These are phyloP conservation scores for Pogonomyrmex barbatus DNA, from an alignment of 1,140 invertebrate genomes.

Conservation along the genomic window DNA sequence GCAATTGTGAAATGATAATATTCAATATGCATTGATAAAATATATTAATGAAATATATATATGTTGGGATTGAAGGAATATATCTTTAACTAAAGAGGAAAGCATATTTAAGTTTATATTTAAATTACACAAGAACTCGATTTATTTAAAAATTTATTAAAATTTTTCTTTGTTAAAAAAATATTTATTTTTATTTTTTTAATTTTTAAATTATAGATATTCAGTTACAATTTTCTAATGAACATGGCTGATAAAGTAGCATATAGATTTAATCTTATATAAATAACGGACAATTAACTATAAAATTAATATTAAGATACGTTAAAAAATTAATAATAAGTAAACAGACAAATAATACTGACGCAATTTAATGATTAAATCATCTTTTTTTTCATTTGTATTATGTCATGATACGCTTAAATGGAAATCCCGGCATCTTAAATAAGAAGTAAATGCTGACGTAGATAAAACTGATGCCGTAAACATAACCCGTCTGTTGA, in stretches of 20 bases:
- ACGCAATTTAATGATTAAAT: not conserved
- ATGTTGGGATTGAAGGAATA: not conserved
- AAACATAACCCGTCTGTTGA: conserved; percentile 9
- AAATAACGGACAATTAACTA: not conserved
- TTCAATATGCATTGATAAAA: not conserved
- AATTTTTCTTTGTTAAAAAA: not conserved
- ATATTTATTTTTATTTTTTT: not conserved
- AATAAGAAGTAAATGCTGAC: conserved; percentile 2
- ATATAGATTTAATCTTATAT: not conserved
- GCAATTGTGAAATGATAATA: not conserved
- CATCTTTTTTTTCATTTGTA: not conserved
- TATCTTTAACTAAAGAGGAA: not conserved
- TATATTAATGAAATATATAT: not conserved
- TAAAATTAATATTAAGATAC: not conserved
- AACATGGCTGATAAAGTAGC: not conserved
- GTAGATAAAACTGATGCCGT: conserved; percentile 2
- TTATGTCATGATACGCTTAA: not conserved
- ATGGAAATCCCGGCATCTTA: not conserved
- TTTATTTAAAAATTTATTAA: not conserved
- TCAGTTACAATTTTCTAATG: not conserved
- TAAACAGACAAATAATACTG: not conserved
- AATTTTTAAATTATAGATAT: not conserved
- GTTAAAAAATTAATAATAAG: not conserved
- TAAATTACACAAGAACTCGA: not conserved
- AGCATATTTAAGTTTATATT: not conserved